phyloP scores from a whole-genome alignment of 2,113 vertebrate genomes.

The Myotis brandtii region DNA sequence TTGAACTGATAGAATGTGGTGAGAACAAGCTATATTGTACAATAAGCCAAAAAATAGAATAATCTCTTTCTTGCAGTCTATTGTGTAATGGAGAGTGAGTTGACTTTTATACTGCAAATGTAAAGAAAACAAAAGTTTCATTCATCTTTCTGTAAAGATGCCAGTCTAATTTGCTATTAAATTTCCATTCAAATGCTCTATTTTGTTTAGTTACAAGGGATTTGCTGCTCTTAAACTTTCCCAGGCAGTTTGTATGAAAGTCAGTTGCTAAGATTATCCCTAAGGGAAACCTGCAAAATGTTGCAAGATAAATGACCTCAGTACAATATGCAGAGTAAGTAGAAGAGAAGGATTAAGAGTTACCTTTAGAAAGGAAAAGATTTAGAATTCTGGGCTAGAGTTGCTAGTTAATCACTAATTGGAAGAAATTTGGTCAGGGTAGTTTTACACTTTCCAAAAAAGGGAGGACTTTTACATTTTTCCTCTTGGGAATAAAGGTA shows the following conservation, averaged over 20 bases:
- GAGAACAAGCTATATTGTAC: slow-evolving; percentile 51
- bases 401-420: slow-evolving; percentile 13
- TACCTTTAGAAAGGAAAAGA: slow-evolving; percentile 65
- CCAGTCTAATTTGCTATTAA: slow-evolving; percentile 75
- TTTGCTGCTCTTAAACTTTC: slow-evolving; percentile 74
- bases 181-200: slow-evolving; percentile 72
- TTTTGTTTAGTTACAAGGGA: slow-evolving; percentile 75
- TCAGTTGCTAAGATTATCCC: slow-evolving; percentile 71
- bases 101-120: slow-evolving; percentile 69
- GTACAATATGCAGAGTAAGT: slow-evolving; percentile 61
- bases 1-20: slow-evolving; percentile 25
- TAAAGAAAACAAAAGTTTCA: slow-evolving; percentile 74
- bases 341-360: slow-evolving; percentile 49
- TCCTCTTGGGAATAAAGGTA: not conserved
- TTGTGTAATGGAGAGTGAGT: slow-evolving; percentile 37
- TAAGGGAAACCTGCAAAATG: slow-evolving; percentile 69
- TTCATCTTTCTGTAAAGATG: slow-evolving; percentile 62
- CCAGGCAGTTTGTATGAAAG: slow-evolving; percentile 72
- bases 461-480: slow-evolving; percentile 4
- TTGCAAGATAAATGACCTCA: slow-evolving; percentile 72
- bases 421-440: not conserved
- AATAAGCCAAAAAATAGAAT: slow-evolving; percentile 7
- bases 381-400: slow-evolving; percentile 44
- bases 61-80: slow-evolving; percentile 40
- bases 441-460: slow-evolving; percentile 3